Conservation (phyloP, 2,888 invertebrate species). For the Notodonta dromedarius region DNA sequence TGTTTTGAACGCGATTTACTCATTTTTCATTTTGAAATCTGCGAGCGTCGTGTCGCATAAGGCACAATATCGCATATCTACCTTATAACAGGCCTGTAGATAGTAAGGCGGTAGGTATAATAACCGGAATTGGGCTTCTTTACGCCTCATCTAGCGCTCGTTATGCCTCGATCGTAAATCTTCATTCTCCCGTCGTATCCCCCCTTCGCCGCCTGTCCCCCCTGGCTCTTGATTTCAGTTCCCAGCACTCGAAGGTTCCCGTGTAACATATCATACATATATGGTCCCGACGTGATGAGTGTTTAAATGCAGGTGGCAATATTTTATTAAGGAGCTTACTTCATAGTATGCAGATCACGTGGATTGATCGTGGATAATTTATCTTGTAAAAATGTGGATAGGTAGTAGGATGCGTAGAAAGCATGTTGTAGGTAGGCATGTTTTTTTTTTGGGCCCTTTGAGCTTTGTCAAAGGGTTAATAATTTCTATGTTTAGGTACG, state of each 20-base stretch:
- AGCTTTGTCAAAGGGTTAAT: too few species aligned
- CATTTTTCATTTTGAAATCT: slow-evolving; percentile 28
- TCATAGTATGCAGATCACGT: slow-evolving; percentile 10
- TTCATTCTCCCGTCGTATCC: slow-evolving; percentile 63
- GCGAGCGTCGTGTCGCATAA: slow-evolving; percentile 43
- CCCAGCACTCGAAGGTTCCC: slow-evolving; percentile 61
- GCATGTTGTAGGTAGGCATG: too few species aligned
- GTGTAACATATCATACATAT: slow-evolving; percentile 65
- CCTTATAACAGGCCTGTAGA: slow-evolving; percentile 40
- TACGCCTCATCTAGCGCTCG: slow-evolving; percentile 84
- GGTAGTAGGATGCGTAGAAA: too few species aligned
- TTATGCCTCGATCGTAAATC: slow-evolving; percentile 83
- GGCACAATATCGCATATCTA: slow-evolving; percentile 48
- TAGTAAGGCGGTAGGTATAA: slow-evolving; percentile 67
- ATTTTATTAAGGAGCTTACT: slow-evolving; percentile 4
- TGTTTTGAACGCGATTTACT: slow-evolving; percentile 5
- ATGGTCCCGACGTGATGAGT: slow-evolving; percentile 53
- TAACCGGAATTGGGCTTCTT: slow-evolving; percentile 81
- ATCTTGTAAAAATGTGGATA: background rate
- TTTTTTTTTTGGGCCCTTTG: too few species aligned
- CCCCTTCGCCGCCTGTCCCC: slow-evolving; percentile 32
- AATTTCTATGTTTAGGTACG: too few species aligned
- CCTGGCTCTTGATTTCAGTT: slow-evolving; percentile 59
- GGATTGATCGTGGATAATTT: background rate
- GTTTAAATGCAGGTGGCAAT: slow-evolving; percentile 32